A percentile compares a stretch with the other conserved stretches of the same genome.
phyloP scores from a whole-genome alignment of 2,888 invertebrate species.

The Orchestes rusci region DNA sequence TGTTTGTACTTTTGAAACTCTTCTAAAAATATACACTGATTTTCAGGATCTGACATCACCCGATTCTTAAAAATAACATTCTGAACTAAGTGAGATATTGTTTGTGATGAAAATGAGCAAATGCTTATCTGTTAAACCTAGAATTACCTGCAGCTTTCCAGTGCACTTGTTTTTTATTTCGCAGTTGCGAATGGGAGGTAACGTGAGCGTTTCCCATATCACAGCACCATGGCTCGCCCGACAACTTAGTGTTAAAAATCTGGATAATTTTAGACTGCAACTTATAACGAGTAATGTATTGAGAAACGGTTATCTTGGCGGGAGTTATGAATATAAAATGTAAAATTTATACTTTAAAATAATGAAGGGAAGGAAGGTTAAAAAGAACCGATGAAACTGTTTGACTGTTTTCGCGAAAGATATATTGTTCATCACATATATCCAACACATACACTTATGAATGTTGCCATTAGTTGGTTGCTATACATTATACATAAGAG shows the following conservation, averaged over 20 bases:
- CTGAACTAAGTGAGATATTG: not conserved
- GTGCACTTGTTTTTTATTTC: conserved; percentile 70
- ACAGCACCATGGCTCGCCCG: conserved; percentile 32
- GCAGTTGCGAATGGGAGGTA: conserved; percentile 51
- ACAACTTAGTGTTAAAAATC: not conserved
- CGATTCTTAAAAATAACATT: conserved; percentile 10
- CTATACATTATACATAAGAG: no score
- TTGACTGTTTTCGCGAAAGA: no score
- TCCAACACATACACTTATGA: no score
- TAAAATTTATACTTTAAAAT: no score
- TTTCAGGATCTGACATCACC: conserved; percentile 20
- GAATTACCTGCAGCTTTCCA: conserved; percentile 77
- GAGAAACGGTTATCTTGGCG: conserved; percentile 7
- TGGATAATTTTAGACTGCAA: conserved; percentile 14
- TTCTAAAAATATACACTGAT: conserved; percentile 17
- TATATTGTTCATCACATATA: no score
- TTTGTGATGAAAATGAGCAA: not conserved
- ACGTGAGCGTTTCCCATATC: conserved; percentile 60
- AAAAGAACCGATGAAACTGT: no score
- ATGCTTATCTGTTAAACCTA: not conserved
- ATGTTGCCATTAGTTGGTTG: no score
- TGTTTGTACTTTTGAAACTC: conserved; percentile 5
- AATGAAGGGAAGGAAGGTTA: no score
- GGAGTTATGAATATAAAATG: conserved; percentile 8
- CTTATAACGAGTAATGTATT: not conserved